Base-by-base conservation (phyloP, 2,888 invertebrate species). In the Microctonus brassicae region DNA sequence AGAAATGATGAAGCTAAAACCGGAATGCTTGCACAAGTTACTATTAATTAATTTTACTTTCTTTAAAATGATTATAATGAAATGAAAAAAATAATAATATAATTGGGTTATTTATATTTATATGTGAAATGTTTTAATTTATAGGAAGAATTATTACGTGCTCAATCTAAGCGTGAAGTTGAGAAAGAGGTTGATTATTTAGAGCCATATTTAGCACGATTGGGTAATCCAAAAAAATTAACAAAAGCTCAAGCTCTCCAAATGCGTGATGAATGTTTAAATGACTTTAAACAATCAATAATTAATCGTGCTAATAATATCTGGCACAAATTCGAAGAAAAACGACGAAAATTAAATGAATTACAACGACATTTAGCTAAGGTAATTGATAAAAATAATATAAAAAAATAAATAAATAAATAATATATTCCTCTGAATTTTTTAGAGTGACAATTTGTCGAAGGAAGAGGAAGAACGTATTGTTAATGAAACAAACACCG, bases 201-300 rank as follows among this genome's bases (percentile, higher is more conserved):
- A 24, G 90, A 90, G 4, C 93, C 93, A 0, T 93, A 93, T 82
- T 81, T 93, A 17, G 91, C 91, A 1, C 89, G 90, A 29, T 87
- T 92, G 82, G 90, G 91, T 26, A 89, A 90, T 42, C 88, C 90
- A 0, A 84, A 86, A 0, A 87, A 85, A 36, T 86, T 91, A 17
- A 88, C 88, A 0, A 76, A 80, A 0, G 83, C 85, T 0, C 85
- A 91, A 55, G 89, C 90, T 0, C 52, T 88, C 0, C 87, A 89
- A 63, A 88, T 91, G 36, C 90, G 89, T 13, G 85, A 90, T 0
- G 82, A 90, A 4, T 94, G 94, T 74, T 86, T 95, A 53, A 89
- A 89, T 65, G 94, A 94, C 81, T 92, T 93, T 77, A 93, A 92
- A 80, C 87, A 90, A 0, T 89, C 90, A 36, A 90, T 92, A 73